These are phyloP conservation scores for Sterrhoptilus dennistouni DNA, from an alignment of 2,113 vertebrate species.

Conservation along the genomic window DNA sequence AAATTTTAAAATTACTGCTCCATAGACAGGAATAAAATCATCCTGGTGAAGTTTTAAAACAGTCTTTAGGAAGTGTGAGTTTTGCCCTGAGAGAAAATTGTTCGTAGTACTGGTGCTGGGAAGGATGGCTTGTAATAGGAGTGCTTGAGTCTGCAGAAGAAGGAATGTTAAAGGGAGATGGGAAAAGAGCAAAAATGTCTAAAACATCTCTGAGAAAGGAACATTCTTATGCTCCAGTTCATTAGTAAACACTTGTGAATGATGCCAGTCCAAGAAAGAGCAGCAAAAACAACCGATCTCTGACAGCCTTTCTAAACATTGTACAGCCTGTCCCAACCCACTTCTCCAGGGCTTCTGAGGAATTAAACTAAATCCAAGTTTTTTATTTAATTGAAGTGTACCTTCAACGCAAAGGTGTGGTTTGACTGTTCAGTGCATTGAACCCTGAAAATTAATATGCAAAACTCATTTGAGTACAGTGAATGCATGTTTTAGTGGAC, in stretches of 20 bases:
- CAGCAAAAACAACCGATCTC: neutral
- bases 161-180: neutral
- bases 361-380: neutral
- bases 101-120: neutral
- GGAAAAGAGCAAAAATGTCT: neutral
- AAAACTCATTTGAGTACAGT: neutral
- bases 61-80: neutral
- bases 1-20: neutral
- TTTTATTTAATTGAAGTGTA: neutral
- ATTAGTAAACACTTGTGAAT: neutral
- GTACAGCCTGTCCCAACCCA: neutral
- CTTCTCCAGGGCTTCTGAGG: neutral
- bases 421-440: neutral
- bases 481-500: neutral
- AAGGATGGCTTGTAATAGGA: neutral
- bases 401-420: neutral
- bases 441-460: neutral
- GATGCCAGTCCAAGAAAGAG: neutral
- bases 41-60: neutral
- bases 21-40: neutral
- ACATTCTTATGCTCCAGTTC: neutral
- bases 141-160: neutral
- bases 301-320: neutral
- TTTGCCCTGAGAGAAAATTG: neutral
- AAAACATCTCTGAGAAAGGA: neutral